phyloP scores from a whole-genome alignment of 1,140 invertebrate genomes.

The Caenorhabditis remanei region DNA sequence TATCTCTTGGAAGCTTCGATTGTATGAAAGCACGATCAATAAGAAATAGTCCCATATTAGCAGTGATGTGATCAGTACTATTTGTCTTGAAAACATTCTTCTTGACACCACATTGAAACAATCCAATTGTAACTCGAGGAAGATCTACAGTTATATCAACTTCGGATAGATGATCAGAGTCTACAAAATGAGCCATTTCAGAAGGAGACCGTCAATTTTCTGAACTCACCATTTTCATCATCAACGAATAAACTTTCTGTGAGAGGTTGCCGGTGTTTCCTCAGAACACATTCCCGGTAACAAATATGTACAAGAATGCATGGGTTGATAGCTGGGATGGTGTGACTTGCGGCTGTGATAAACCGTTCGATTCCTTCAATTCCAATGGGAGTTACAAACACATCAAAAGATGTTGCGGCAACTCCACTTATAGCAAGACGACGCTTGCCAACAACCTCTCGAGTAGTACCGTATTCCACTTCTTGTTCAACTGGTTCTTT shows the following conservation, averaged over 20 bases:
- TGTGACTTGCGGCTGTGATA: conserved; percentile 32
- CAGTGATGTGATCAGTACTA: conserved; percentile 23
- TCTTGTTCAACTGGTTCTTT: conserved; percentile 3
- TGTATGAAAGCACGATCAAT: conserved; percentile 46
- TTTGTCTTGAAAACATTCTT: conserved; percentile 8
- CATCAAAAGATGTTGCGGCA: conserved; percentile 36
- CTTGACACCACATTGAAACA: conserved; percentile 46
- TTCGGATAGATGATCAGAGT: conserved; percentile 20
- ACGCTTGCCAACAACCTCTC: background rate
- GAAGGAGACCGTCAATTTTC: background rate
- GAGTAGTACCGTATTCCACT: background rate
- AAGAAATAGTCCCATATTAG: background rate
- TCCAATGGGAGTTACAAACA: conserved; percentile 68
- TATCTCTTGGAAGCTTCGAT: conserved; percentile 13
- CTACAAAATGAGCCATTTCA: background rate
- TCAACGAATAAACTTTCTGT: conserved; percentile 59
- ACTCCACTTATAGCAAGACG: conserved; percentile 25
- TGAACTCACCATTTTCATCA: background rate
- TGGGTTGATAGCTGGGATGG: conserved; percentile 66
- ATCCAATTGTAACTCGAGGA: background rate
- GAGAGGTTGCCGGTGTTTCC: conserved; percentile 69
- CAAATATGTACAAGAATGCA: conserved; percentile 68
- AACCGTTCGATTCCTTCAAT: conserved; percentile 66
- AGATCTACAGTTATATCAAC: conserved; percentile 19
- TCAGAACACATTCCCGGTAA: conserved; percentile 67